Base-by-base conservation (phyloP, 2,888 invertebrate genomes). In the Ophion costatus region DNA sequence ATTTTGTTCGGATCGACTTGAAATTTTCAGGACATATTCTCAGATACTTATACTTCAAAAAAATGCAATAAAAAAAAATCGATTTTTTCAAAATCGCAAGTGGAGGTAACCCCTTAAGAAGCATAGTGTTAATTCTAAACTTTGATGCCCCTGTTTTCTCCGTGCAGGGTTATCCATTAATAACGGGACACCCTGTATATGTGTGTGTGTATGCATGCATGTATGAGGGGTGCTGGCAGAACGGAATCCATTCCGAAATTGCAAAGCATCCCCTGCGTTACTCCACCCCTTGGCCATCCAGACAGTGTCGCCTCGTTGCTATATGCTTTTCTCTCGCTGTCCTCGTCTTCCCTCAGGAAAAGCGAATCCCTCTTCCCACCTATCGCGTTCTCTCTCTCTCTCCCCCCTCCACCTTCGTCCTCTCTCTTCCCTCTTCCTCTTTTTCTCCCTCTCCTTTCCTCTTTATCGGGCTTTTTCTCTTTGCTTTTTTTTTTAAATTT, bases 241-340 rank as follows among this genome's bases (percentile, higher is more conserved):
- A 90, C 90, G 91, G 93, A 93, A 93, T 93, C 93, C 93, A 93
- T 93, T 93, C 92, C 93, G 91, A 93, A 93, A 93, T 93, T 93
- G 93, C 93, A 90, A 92, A 90, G 91, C 91, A 92, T 84, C 90
- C 91, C 91, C 89, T 87, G 88, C 88, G 88, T 85, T 87, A 81
- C 87, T 87, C 73, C 86, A 88, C 87, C 83, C 85, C 86, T 75
- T 81, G 81, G 81, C 75, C 63, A 64, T 73, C 73, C 81, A 80
- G 85, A 85, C 80, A 85, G 82, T 76, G 73, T 73, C 61, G 83
- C 67, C 82, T 77, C 79, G 82, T 86, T 84, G 82, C 83, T 86
- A 59, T 86, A 88, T 85, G 51, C 80, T 84, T 80, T 79, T 83
- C 85, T 67, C 59, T 45, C 82, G 77, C 82, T 82, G 85, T 88